A percentile compares a stretch with the other conserved stretches of the same genome.
Evolutionary conservation across 2,113 vertebrate species (phyloP).

Genomic region (Carassius carassius): DNA sequence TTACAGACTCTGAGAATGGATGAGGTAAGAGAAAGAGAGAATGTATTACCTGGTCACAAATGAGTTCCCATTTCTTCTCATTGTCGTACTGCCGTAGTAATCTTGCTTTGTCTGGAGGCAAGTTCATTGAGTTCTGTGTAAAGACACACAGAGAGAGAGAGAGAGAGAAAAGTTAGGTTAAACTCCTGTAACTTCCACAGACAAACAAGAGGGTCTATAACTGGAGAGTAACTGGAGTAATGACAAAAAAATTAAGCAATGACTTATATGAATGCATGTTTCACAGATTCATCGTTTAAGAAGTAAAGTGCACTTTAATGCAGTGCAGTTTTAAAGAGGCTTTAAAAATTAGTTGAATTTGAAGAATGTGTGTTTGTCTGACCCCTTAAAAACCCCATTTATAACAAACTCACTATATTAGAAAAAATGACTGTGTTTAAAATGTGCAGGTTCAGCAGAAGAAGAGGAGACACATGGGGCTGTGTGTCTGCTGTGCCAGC

Average conservation of each 20-base stretch:
- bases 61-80: constrained; percentile 99
- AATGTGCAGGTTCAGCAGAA: constrained; percentile 18
- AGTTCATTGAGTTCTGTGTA: constrained; percentile 95
- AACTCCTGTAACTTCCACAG: not conserved
- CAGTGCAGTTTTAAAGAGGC: not conserved
- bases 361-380: not conserved
- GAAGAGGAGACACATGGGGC: constrained; percentile 20
- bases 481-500: constrained; percentile 1
- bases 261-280: no score
- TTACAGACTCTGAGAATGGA: not conserved
- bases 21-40: not conserved
- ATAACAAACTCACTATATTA: constrained; percentile 1
- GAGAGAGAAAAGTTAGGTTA: constrained; percentile 49
- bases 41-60: constrained; percentile 93
- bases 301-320: not conserved
- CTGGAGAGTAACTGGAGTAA: no score
- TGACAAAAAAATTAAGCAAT: not conserved
- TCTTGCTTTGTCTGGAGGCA: constrained; percentile 97
- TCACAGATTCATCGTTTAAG: not conserved
- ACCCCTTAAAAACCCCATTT: constrained; percentile 32
- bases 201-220: no score
- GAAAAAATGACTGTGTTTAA: not conserved
- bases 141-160: not conserved
- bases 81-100: constrained; percentile 96
- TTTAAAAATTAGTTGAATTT: not conserved